Base-by-base conservation (phyloP, 2,888 invertebrate species). In the Netelia virgata region DNA sequence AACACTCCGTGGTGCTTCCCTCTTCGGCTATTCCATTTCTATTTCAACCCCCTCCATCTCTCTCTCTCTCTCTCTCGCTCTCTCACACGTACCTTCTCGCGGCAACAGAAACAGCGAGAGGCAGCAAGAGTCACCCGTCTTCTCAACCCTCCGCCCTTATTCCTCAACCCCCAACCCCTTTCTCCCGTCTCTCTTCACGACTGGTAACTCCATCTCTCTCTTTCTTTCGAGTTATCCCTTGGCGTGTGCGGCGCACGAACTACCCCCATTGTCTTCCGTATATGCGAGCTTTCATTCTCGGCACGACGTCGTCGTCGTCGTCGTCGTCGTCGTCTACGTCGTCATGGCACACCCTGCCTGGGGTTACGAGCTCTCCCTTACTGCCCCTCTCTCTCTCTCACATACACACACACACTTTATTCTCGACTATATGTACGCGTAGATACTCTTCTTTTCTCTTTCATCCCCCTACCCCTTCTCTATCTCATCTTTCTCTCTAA, bases 11-110 rank as follows among this genome's bases (percentile, higher is more conserved):
- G 55, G 64, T 68, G 43, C 76, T 74, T 82, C 72, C 41, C 79
- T 79, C 73, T 69, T 78, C 73, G 74, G 76, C 86, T 86, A 79
- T 86, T 75, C 82, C 84, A 85, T 86, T 86, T 83, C 83, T 76
- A 70, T 84, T 86, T 84, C 61, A 69, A 81, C 75, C 80, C 68
- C 57, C 57, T 36, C 36, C 8, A 36, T 6, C 36, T 36, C 6
- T 6, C 5, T 36, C 28, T 3, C 28, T 28, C 36, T 36, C 6
- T 36, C 36, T 6, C 36, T 6, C 8, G 3, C 23, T 1, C 6
- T 36, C 36, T 36, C 57, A 57, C 66, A 23, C 36, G 36, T 36
- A 36, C 69, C 77, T 59, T 18, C 57, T 11, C 57, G 9, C 57
- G 72, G 76, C 73, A 74, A 69, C n/a, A 75, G 82, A 64, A 74